Evolutionary conservation across 2,888 invertebrate species (phyloP).

Genomic region (Drosophila nigricruria): DNA sequence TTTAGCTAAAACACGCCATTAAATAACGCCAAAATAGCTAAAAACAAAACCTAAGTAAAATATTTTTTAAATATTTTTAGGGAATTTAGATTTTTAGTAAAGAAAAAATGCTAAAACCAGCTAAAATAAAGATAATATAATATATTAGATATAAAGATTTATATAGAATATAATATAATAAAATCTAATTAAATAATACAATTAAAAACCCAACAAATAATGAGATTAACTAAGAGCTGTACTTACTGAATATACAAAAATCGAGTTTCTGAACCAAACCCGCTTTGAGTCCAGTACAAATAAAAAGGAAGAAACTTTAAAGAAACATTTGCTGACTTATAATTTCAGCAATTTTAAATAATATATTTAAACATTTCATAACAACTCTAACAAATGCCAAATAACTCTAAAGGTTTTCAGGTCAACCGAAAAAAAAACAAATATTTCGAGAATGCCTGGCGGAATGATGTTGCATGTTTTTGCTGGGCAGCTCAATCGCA

Average conservation of each 20-base stretch:
- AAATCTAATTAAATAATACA: not conserved
- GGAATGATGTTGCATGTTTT: slow-evolving; percentile 63
- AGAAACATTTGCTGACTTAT: not conserved
- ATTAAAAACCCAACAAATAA: not conserved
- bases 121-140: no score
- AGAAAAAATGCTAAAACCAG: no score
- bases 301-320: not conserved
- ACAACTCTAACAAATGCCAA: slow-evolving; percentile 37
- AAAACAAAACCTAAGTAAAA: no score
- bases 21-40: no score
- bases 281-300: not conserved
- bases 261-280: not conserved
- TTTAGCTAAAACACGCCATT: no score
- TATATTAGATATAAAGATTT: no score
- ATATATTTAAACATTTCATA: slow-evolving; percentile 12
- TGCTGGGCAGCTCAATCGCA: slow-evolving; percentile 1
- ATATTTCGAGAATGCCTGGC: slow-evolving; percentile 25
- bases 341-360: not conserved
- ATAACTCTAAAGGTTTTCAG: slow-evolving; percentile 51
- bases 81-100: no score
- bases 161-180: not conserved
- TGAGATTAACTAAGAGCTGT: not conserved
- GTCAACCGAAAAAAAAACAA: slow-evolving; percentile 20
- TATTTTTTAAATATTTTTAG: no score
- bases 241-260: not conserved